Conservation (phyloP, 2,113 vertebrate genomes). For the Phocoena sinus region DNA sequence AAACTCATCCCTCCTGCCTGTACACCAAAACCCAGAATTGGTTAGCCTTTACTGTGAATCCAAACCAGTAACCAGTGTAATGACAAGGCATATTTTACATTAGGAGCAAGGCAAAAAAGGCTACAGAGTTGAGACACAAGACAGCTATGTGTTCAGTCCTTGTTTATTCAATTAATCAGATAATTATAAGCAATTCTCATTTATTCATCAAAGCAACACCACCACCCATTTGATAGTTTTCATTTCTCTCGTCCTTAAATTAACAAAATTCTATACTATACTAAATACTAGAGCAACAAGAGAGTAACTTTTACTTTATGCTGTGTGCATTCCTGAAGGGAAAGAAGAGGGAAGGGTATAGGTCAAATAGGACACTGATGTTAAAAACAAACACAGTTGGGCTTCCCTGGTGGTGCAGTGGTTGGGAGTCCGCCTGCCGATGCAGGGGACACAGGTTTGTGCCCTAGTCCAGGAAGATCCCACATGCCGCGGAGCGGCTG, state of each 20-base stretch:
- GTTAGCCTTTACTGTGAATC: neutral
- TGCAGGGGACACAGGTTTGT: no score
- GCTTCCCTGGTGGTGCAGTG: no score
- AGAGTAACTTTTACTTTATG: neutral
- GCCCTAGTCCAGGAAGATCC: no score
- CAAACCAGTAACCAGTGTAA: neutral
- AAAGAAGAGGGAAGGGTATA: neutral
- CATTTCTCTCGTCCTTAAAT: neutral
- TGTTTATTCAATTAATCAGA: neutral
- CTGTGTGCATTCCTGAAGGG: neutral
- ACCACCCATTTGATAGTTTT: neutral
- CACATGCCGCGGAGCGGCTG: no score
- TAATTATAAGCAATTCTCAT: neutral
- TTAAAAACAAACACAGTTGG: neutral
- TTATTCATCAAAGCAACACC: neutral
- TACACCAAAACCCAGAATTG: neutral
- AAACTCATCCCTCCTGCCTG: neutral
- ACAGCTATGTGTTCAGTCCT: neutral
- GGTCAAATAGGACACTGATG: neutral
- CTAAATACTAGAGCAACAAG: neutral
- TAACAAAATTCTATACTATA: neutral
- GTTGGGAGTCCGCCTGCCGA: no score
- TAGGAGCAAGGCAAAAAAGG: conserved; percentile 1
- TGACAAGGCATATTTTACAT: neutral
- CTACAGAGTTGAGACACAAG: neutral